phyloP scores from a whole-genome alignment of 1,140 invertebrate species.

The Zophobas atratus region DNA sequence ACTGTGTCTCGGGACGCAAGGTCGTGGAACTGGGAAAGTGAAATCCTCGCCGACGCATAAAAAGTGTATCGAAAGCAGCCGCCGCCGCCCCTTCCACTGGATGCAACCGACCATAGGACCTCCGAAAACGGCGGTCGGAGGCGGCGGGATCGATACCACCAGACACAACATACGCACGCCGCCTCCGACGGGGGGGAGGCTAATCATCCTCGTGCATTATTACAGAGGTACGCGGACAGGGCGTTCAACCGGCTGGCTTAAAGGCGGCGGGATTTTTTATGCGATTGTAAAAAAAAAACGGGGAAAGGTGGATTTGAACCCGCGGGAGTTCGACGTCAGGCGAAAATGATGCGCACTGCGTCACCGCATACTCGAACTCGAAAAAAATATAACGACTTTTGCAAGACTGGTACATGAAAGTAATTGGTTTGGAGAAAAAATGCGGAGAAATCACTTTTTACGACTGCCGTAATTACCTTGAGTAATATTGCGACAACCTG shows the following conservation, averaged over 20 bases:
- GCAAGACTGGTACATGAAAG: too few species aligned
- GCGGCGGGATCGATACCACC: constrained; percentile 58
- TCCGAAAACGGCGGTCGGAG: constrained; percentile 27
- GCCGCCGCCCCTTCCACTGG: background rate
- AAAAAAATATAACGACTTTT: too few species aligned
- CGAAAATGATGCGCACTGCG: too few species aligned
- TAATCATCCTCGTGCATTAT: background rate
- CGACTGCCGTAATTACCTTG: too few species aligned
- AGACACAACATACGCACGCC: constrained; percentile 59
- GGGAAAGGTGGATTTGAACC: too few species aligned
- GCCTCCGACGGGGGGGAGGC: background rate
- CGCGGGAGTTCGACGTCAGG: too few species aligned
- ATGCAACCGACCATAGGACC: constrained; percentile 41
- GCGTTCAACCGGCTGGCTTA: background rate
- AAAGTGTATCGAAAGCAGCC: constrained; percentile 44
- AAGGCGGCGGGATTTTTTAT: too few species aligned
- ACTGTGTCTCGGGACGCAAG: constrained; percentile 46
- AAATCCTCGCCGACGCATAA: constrained; percentile 58
- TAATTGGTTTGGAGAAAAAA: too few species aligned
- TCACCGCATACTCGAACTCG: too few species aligned
- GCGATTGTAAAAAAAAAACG: too few species aligned
- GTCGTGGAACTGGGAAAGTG: constrained; percentile 62
- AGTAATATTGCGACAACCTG: too few species aligned
- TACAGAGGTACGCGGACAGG: background rate
- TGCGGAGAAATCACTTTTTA: too few species aligned